These are phyloP conservation scores for Electrona antarctica DNA, from an alignment of 2,113 vertebrate species.

Conservation along the genomic window DNA sequence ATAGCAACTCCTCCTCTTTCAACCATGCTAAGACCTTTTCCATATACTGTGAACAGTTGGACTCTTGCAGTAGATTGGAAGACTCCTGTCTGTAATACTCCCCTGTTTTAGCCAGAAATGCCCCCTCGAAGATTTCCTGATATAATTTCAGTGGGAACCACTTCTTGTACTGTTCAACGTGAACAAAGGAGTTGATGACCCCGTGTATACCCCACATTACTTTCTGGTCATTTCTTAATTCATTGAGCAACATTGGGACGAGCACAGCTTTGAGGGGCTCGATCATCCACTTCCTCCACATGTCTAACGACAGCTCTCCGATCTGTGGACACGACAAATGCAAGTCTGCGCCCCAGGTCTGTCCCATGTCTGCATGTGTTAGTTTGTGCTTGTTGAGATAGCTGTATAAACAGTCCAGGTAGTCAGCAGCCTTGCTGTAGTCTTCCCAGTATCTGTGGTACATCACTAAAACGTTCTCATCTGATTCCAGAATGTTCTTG, in stretches of 20 bases:
- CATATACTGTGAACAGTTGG: constrained; percentile 98
- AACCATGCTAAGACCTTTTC: constrained; percentile 98
- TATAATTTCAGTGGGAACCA: constrained; percentile 99
- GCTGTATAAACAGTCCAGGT: constrained; percentile 66
- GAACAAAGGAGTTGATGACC: constrained; percentile 99
- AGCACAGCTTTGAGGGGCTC: constrained; percentile 93
- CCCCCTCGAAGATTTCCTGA: constrained; percentile 99
- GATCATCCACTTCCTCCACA: constrained; percentile 99
- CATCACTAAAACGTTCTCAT: no score
- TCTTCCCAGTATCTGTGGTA: no score
- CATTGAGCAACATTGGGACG: constrained; percentile 95
- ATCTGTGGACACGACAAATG: constrained; percentile 99
- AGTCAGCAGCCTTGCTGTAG: no score
- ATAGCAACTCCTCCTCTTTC: constrained; percentile 98
- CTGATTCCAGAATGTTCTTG: no score
- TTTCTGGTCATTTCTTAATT: constrained; percentile 99
- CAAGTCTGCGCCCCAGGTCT: constrained; percentile 97
- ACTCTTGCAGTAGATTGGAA: constrained; percentile 98
- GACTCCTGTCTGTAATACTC: constrained; percentile 99
- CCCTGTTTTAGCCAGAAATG: constrained; percentile 97
- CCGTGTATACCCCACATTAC: constrained; percentile 88
- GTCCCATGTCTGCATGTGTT: constrained; percentile 97
- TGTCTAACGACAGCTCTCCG: constrained; percentile 97
- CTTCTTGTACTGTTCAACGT: constrained; percentile 99
- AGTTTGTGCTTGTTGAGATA: constrained; percentile 99